A percentile compares a stretch with the other conserved stretches of the same genome.
Conservation (phyloP, 2,113 vertebrate species). For the Mastomys natalensis region DNA sequence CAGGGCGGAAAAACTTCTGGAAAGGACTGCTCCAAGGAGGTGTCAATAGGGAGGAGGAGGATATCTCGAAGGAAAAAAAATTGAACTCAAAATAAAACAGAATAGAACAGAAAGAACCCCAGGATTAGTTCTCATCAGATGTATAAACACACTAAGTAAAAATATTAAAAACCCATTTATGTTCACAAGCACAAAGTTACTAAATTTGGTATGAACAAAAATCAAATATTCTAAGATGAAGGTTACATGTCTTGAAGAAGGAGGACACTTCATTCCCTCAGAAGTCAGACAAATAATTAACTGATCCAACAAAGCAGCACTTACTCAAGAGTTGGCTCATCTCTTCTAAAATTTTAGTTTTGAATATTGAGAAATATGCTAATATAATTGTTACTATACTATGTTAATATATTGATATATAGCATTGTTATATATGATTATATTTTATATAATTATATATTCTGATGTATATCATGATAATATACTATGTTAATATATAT, state of each 20-base stretch:
- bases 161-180: slow-evolving; percentile 30
- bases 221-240: slow-evolving; percentile 16
- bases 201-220: slow-evolving; percentile 40
- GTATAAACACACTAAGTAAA: background rate
- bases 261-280: background rate
- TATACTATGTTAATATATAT: background rate
- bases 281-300: background rate
- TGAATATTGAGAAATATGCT: slow-evolving; percentile 1
- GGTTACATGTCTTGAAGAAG: slow-evolving; percentile 1
- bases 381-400: background rate
- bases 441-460: no score
- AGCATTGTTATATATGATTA: no score
- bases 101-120: slow-evolving; percentile 11
- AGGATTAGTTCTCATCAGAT: background rate
- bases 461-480: no score
- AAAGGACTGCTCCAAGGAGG: slow-evolving; percentile 28
- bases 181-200: background rate
- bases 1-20: background rate
- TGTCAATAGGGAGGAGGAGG: background rate
- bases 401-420: background rate
- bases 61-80: slow-evolving; percentile 8
- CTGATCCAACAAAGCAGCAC: background rate
- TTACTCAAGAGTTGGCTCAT: background rate
- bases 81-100: slow-evolving; percentile 6
- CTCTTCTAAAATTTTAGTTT: slow-evolving; percentile 37